Percentiles rank a stretch among this genome's conserved stretches.
phyloP scores from a whole-genome alignment of 2,113 vertebrate genomes.

The Grantiella picta region DNA sequence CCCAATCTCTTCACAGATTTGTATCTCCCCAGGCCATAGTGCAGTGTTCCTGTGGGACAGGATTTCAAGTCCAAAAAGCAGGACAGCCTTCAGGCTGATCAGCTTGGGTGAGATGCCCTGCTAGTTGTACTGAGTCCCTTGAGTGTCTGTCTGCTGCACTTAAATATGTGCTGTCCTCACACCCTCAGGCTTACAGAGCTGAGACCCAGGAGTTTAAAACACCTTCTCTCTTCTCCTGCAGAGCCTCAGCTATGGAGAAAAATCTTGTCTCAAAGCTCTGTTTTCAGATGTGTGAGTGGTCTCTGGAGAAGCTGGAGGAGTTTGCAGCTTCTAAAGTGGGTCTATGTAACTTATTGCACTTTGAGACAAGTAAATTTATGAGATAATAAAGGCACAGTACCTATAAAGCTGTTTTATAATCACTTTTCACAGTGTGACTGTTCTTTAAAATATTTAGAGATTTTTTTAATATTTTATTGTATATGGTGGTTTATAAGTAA shows the following conservation, averaged over 20 bases:
- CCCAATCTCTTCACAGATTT: neutral
- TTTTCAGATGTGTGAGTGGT: neutral
- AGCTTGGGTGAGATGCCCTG: neutral
- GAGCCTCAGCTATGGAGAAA: neutral
- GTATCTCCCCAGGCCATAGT: neutral
- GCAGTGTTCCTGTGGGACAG: neutral
- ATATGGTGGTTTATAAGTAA: neutral
- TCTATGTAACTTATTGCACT: neutral
- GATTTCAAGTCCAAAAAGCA: neutral
- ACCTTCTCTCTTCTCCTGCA: neutral
- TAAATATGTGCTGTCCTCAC: neutral
- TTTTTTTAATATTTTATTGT: slow-evolving; percentile 29
- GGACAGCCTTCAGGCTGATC: neutral
- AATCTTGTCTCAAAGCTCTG: neutral
- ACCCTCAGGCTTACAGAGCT: neutral
- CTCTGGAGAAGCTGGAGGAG: neutral
- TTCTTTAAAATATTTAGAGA: slow-evolving; percentile 30
- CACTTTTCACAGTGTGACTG: neutral
- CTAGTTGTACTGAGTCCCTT: neutral
- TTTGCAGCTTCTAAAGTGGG: neutral
- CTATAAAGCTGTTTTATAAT: neutral
- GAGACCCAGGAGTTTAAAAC: neutral
- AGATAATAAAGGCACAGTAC: neutral
- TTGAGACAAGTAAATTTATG: neutral
- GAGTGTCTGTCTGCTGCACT: neutral